Conservation (phyloP, 2,888 invertebrate genomes). For the Andrena hattorfiana region DNA sequence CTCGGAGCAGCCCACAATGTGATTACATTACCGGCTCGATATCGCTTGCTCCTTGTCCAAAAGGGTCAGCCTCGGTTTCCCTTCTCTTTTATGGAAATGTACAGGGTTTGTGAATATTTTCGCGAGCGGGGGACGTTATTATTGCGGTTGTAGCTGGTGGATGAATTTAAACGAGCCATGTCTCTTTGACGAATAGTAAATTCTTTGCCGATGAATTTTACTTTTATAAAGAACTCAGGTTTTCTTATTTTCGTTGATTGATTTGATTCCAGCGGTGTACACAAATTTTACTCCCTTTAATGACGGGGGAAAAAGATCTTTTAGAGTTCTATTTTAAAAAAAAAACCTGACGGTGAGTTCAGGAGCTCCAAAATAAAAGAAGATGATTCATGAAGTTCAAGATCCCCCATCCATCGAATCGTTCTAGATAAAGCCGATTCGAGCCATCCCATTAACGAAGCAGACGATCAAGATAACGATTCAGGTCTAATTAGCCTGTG, state of each 20-base stretch:
- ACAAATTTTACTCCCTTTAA: not conserved
- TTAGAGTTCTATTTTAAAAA: not conserved
- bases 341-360: not conserved
- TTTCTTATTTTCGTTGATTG: no score
- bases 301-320: not conserved
- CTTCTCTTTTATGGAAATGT: no score
- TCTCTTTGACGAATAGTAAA: no score
- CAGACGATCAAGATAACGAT: slow-evolving; percentile 8
- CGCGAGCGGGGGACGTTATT: no score
- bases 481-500: not conserved
- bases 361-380: not conserved
- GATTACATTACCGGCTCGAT: not conserved
- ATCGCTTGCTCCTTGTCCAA: not conserved
- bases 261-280: not conserved
- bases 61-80: not conserved
- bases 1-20: not conserved
- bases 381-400: not conserved
- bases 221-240: no score
- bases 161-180: no score
- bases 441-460: slow-evolving; percentile 16
- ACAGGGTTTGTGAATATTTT: no score
- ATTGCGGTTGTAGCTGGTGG: no score
- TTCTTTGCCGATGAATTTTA: no score
- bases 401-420: not conserved
- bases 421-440: slow-evolving; percentile 10